Base-by-base conservation (phyloP, 2,888 invertebrate genomes). In the Dasypogon diadema region DNA sequence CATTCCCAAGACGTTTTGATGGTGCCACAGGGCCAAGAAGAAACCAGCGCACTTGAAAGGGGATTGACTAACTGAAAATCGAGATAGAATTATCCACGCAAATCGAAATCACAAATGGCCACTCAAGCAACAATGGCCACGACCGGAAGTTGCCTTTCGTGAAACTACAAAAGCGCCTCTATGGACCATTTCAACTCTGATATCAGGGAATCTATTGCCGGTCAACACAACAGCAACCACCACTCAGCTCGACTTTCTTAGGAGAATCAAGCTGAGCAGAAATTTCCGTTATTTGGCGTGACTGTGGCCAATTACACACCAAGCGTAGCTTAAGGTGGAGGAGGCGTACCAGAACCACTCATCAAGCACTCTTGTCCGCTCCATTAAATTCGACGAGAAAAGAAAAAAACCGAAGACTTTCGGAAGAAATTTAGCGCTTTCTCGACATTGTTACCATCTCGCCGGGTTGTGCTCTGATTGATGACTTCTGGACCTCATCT, bases 61-160 rank as follows among this genome's bases (percentile, higher is more conserved):
- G 26, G 60, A 48, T 22, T 48, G 48, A 54, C 18, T 51, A 18
- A n/a, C 42, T 42, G 24, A 34, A 22, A 21, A 18, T 18, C 37
- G 46, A 55, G 26, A 46, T 42, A 18, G 60, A 74, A 42, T 74
- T 22, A 74, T 74, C 73, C 60, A 74, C 46, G 51, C 58, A 74
- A 74, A 74, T 74, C 74, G 42, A 26, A 30, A 24, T 42, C 63
- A 51, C 58, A 74, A 74, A 74, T 74, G 74, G 74, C 58, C 74
- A 60, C 74, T 74, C 63, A 51, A 60, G 48, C 74, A 60, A 74
- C 63, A 74, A 74, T 60, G 74, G 63, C 74, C 54, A 30, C 63
- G 63, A 30, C 74, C 74, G 74, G 74, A 74, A 74, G 74, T 74
- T 63, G 10, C 74, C 48, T 60, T 74, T 74, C 51, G 26, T 74